These are phyloP conservation scores for Apis mellifera DNA, from an alignment of 1,140 invertebrate species.

Conservation along the genomic window Amel_HAv3.1 CM009938.2:12519001-12519500, in stretches of 20 bases:
- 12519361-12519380: not conserved
- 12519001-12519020: slow-evolving; percentile 30
- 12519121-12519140: too few species aligned
- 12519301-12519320: not conserved
- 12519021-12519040: not conserved
- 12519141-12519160: not conserved
- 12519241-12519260: not conserved
- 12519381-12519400: too few species aligned
- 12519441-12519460: too few species aligned
- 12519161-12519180: not conserved
- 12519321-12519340: not conserved
- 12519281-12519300: slow-evolving; percentile 31
- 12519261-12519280: slow-evolving; percentile 18
- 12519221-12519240: not conserved
- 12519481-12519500: too few species aligned
- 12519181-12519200: not conserved
- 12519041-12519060: not conserved
- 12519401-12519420: too few species aligned
- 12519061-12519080: not conserved
- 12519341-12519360: not conserved
- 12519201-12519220: not conserved
- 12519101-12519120: not conserved
- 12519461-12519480: too few species aligned
- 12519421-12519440: too few species aligned
- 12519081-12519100: not conserved